Evolutionary conservation across 2,888 invertebrate genomes (phyloP).

Genomic region (Saturnia pavonia): DNA sequence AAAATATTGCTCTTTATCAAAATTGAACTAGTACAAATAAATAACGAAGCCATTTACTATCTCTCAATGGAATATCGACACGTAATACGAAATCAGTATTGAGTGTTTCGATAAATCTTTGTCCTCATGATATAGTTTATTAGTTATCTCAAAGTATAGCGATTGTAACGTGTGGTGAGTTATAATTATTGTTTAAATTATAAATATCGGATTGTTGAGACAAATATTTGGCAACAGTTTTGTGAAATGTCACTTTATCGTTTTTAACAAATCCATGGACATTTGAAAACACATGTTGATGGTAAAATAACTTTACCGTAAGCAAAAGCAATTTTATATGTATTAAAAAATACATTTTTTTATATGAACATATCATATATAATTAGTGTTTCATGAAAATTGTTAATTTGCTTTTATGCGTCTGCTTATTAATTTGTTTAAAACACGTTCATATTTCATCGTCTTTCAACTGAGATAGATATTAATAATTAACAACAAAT

Average conservation of each 20-base stretch:
- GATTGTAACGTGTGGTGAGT: conserved; percentile 48
- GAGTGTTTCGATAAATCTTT: conserved; percentile 35
- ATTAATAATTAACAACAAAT: too few relatives aligned
- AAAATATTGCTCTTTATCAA: conserved; percentile 15
- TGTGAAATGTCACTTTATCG: not conserved
- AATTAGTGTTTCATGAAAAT: too few relatives aligned
- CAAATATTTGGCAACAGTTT: not conserved
- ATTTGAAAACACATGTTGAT: not conserved
- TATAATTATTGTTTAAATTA: conserved; percentile 25
- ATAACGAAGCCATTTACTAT: conserved; percentile 16
- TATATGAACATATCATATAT: too few relatives aligned
- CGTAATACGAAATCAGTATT: conserved; percentile 33
- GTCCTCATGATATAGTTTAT: conserved; percentile 31
- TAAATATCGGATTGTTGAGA: conserved; percentile 1
- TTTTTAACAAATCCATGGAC: not conserved
- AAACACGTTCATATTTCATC: too few relatives aligned
- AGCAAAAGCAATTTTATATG: not conserved
- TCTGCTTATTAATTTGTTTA: too few relatives aligned
- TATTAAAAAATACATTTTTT: not conserved
- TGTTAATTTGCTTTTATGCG: too few relatives aligned
- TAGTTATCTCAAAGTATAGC: conserved; percentile 56
- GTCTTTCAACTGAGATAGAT: too few relatives aligned
- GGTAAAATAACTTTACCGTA: not conserved
- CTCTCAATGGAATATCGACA: conserved; percentile 34
- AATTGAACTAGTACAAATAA: conserved; percentile 18